Conservation (phyloP, 1,140 invertebrate genomes). For the Zaprionus vittiger region DNA sequence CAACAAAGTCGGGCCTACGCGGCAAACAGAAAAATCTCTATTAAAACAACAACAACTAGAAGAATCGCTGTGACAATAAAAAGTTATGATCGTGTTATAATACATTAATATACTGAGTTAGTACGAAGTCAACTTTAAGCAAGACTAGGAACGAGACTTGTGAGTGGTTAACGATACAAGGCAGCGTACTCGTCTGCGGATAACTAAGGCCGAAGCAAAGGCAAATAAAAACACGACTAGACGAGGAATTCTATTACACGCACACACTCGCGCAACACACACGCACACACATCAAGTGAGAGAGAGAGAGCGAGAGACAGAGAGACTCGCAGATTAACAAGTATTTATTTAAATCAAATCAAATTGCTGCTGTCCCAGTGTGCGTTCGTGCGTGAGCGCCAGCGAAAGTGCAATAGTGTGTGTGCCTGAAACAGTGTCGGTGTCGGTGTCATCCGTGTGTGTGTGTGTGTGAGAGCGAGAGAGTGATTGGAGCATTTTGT, state of each 20-base stretch:
- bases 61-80: conserved; percentile 46
- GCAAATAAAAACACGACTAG: conserved; percentile 7
- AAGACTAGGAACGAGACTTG: conserved; percentile 8
- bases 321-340: conserved; percentile 2
- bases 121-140: conserved; percentile 12
- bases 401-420: conserved; percentile 11
- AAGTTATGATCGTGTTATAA: conserved; percentile 48
- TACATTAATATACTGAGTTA: conserved; percentile 33
- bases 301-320: conserved; percentile 4
- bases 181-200: conserved; percentile 52
- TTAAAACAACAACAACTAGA: conserved; percentile 40
- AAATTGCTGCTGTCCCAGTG: conserved; percentile 40
- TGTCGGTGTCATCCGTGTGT: conserved; percentile 19
- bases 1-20: conserved; percentile 16
- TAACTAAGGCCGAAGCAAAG: conserved; percentile 42
- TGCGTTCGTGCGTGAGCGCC: conserved; percentile 20
- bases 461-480: conserved; percentile 23
- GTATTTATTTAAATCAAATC: conserved; percentile 58
- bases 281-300: conserved; percentile 17
- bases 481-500: conserved; percentile 58
- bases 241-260: conserved; percentile 25
- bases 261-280: conserved; percentile 26
- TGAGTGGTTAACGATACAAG: conserved; percentile 9
- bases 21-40: conserved; percentile 68
- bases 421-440: conserved; percentile 9